Evolutionary conservation across 2,797 vertebrate genomes (phyloP).

Genomic region (Anabas testudineus): DNA sequence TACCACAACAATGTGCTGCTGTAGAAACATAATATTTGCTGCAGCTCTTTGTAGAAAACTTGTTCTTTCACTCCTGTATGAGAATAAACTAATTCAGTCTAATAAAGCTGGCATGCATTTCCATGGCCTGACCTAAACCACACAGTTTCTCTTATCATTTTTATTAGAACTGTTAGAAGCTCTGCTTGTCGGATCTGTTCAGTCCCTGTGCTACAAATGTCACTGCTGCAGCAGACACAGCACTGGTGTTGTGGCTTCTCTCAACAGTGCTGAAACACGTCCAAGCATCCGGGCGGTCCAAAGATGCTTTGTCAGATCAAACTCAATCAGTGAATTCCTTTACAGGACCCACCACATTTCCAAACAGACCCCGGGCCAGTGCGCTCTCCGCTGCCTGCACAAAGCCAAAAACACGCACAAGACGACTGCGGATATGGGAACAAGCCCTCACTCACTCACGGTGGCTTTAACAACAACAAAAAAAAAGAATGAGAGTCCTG

Average conservation of each 20-base stretch:
- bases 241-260: slow-evolving; percentile 79
- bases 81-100: neutral
- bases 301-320: slow-evolving; percentile 88
- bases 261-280: slow-evolving; percentile 83
- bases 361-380: slow-evolving; percentile 80
- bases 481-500: slow-evolving; percentile 49
- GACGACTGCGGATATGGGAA: slow-evolving; percentile 45
- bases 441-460: slow-evolving; percentile 28
- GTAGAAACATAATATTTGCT: neutral
- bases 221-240: slow-evolving; percentile 67
- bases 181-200: slow-evolving; percentile 8
- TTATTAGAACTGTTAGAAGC: slow-evolving; percentile 21
- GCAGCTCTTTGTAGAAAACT: neutral
- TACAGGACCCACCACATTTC: slow-evolving; percentile 85
- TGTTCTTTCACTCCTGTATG: neutral
- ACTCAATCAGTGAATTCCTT: slow-evolving; percentile 87
- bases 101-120: neutral
- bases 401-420: slow-evolving; percentile 70
- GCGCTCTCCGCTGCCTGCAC: slow-evolving; percentile 70
- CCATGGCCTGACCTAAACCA: neutral
- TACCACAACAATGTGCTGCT: neutral
- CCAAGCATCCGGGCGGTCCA: slow-evolving; percentile 86
- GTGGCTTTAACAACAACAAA: slow-evolving; percentile 29
- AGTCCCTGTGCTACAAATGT: slow-evolving; percentile 53
- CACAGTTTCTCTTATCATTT: neutral